Base-by-base conservation (phyloP, 2,797 vertebrate genomes). In the Sebastes itinus region DNA sequence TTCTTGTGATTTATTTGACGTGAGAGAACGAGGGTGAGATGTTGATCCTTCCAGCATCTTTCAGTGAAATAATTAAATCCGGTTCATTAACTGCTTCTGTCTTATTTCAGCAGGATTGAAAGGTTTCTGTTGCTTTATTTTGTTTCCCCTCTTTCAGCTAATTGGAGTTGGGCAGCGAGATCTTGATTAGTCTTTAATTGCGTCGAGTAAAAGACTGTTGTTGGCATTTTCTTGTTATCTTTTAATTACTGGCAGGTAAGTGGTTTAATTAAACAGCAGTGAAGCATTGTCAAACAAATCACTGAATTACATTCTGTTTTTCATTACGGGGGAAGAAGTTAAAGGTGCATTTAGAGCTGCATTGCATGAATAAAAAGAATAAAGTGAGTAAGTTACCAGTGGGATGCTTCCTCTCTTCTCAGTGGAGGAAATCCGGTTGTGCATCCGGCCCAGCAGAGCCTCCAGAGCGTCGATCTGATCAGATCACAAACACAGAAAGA, bases 341-440 rank as follows among this genome's bases (percentile, higher is more conserved):
- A 28, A 20, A 59, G 2, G 7, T 56, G 61, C 12, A 8, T 49
- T 5, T n/a, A 27, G 16, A 64, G 49, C 66, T 46, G 38, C 46
- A 62, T 54, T 5, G 10, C 18, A 14, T 32, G 23, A 27, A 25
- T 56, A 32, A 54, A 30, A 14, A 27, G 23, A 32, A 25, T 56
- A 32, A 54, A 30, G 9, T 30, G 18, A 60, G 9, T 18, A 18
- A 9, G 70, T 92, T 82, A 95, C 96, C 93, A 92, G 67, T 1
- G 95, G 92, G 78, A 96, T 96, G 84, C 75, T 93, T 25, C 91
- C 93, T 88, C 95, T 91, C 65, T 96, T 97, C 86, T 96, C 95
- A 0, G 90, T 65, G 42, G 90, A 86, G 7, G 94, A 92, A n/a
- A 89, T 52, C 14, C 70, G 89, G 65, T 55, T 82, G 7, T 94